Base-by-base conservation (phyloP, 2,888 invertebrate species). In the Drosophila austrosaltans region DNA sequence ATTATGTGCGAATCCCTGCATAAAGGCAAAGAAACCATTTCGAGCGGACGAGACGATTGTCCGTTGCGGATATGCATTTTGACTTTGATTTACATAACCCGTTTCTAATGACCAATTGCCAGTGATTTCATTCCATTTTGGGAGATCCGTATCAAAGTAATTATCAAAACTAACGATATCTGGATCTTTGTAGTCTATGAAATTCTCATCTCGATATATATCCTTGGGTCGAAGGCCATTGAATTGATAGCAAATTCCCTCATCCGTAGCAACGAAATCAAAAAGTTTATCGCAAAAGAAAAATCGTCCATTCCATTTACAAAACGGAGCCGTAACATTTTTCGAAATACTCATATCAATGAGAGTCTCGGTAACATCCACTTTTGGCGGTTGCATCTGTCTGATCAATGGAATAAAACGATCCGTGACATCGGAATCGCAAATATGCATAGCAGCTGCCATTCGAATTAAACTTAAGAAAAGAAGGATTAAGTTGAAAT, bases 51-150 rank as follows among this genome's bases (percentile, higher is more conserved):
- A 94, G 4, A 94, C 94, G 90, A 94, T 90, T 20, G 95, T 95
- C 77, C 96, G 93, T 75, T 94, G 93, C 0, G 96, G 96, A 90
- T 95, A 96, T 0, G 95, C 94, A 72, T 95, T 94, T 60, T 94
- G 91, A 0, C 94, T 93, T 40, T 93, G 91, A 12, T 87, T 82
- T 0, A 93, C 90, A 79, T 95, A 96, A 0, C 96, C 96, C 0
- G 92, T 91, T 78, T 95, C 95, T 74, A 96, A 90, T 39, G 93
- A 94, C 96, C 96, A 96, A 28, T 79, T 87, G 1, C 91, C 91
- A 0, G 73, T 76, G 2, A 90, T 76, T 0, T 86, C 54, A 30
- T 91, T 89, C 12, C 81, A 76, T 3, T 2, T 70, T 0, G 80
- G 75, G 30, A 87, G 40, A 0, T 20, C 25, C 0, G 0, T 0